Evolutionary conservation across 2,888 invertebrate species (phyloP).

Genomic region (Leptopilina drosophilae): DNA sequence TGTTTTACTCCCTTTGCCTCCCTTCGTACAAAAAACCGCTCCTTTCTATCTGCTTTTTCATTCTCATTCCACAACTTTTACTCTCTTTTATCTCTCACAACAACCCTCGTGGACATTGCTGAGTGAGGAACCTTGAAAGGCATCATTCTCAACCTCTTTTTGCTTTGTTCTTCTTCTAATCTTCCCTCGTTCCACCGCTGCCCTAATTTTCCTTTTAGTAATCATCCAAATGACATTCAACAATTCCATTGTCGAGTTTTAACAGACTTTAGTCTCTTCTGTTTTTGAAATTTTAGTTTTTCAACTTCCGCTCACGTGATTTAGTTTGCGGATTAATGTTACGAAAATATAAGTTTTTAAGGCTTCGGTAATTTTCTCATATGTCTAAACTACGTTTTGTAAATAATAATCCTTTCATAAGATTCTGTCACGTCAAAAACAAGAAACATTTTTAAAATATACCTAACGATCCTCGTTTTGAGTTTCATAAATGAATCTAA

Average conservation of each 20-base stretch:
- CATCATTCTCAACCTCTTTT: slow-evolving; percentile 41
- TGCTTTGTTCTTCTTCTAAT: slow-evolving; percentile 15
- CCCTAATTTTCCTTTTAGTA: slow-evolving; percentile 25
- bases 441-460: too few species aligned
- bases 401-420: too few species aligned
- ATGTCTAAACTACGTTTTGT: too few species aligned
- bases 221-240: slow-evolving; percentile 18
- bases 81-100: background rate
- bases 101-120: slow-evolving; percentile 37
- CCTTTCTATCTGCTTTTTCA: background rate
- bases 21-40: too few species aligned
- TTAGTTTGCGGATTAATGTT: too few species aligned
- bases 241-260: slow-evolving; percentile 7
- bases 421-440: too few species aligned
- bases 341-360: too few species aligned
- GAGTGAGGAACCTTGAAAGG: slow-evolving; percentile 41
- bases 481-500: too few species aligned
- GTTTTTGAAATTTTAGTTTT: background rate
- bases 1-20: slow-evolving; percentile 38
- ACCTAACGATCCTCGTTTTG: too few species aligned
- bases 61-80: background rate
- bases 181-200: slow-evolving; percentile 23
- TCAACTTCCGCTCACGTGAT: too few species aligned
- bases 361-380: too few species aligned
- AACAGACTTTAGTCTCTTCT: background rate